Evolutionary conservation across 2,113 vertebrate species (phyloP).

Genomic region (Trochalopteron elliotii): DNA sequence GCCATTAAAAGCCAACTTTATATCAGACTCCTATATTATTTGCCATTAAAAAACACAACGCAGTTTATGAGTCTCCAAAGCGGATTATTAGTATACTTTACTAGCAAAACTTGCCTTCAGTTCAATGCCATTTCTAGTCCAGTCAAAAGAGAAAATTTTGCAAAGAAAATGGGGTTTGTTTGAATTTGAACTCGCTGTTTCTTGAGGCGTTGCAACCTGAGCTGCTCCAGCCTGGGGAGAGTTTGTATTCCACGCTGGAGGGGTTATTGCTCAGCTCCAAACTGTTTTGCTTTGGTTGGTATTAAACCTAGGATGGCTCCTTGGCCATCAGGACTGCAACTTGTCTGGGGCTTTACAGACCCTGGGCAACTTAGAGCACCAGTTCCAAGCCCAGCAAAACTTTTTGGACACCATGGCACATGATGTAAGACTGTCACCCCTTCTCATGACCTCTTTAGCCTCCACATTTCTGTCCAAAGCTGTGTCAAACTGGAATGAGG

Average conservation of each 20-base stretch:
- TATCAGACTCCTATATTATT: constrained; percentile 34
- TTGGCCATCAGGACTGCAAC: not conserved
- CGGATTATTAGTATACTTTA: not conserved
- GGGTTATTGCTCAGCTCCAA: not conserved
- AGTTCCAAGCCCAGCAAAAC: not conserved
- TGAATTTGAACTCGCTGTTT: not conserved
- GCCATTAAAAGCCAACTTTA: constrained; percentile 66
- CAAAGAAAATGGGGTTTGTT: not conserved
- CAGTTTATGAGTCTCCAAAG: constrained; percentile 32
- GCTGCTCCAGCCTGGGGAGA: not conserved
- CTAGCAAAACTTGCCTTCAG: constrained; percentile 50
- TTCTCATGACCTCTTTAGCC: not conserved
- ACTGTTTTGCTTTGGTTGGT: not conserved
- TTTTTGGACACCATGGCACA: accelerated
- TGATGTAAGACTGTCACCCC: not conserved
- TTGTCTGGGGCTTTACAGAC: not conserved
- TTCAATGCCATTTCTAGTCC: not conserved
- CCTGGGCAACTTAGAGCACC: not conserved
- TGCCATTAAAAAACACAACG: constrained; percentile 39
- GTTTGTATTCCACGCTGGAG: not conserved
- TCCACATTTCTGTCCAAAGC: not conserved
- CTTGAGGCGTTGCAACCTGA: not conserved
- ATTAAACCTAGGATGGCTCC: not conserved
- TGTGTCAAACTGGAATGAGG: not conserved
- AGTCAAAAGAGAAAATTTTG: not conserved